Evolutionary conservation across 2,113 vertebrate species (phyloP).

Genomic region (Girardinichthys multiradiatus): DNA sequence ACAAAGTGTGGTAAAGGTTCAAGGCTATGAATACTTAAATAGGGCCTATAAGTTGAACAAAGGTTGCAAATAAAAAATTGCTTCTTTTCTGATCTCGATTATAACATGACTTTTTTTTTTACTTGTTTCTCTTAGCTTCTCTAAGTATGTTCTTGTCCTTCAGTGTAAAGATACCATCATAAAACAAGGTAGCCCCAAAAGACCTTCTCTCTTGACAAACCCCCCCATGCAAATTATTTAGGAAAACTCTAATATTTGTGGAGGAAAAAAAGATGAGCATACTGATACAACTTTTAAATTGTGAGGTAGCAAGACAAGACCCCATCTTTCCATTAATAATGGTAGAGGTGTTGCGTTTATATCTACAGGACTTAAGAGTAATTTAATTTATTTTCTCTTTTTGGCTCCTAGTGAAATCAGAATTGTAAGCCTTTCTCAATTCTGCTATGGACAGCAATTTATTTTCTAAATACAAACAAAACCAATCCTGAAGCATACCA

Average conservation of each 20-base stretch:
- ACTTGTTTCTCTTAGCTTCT: not conserved
- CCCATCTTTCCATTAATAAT: not conserved
- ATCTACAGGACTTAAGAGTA: not conserved
- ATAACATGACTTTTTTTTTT: too few species aligned
- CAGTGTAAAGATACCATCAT: not conserved
- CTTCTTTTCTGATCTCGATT: too few species aligned
- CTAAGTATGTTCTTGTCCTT: not conserved
- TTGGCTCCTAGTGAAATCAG: not conserved
- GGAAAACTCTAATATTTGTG: not conserved
- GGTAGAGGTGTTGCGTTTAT: not conserved
- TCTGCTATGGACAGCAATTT: not conserved
- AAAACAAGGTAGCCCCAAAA: not conserved
- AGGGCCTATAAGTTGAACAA: too few species aligned
- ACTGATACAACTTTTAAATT: not conserved
- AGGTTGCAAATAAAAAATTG: too few species aligned
- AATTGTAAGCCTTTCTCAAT: not conserved
- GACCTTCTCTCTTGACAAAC: not conserved
- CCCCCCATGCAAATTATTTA: not conserved
- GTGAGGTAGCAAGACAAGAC: not conserved
- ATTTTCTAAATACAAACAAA: not conserved
- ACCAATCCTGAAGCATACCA: too few species aligned
- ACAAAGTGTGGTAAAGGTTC: too few species aligned
- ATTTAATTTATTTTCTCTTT: not conserved
- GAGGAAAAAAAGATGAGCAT: not conserved
- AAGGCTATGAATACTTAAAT: too few species aligned